phyloP scores from a whole-genome alignment of 2,888 invertebrate species.

The Lepeophtheirus nordmannii region DNA sequence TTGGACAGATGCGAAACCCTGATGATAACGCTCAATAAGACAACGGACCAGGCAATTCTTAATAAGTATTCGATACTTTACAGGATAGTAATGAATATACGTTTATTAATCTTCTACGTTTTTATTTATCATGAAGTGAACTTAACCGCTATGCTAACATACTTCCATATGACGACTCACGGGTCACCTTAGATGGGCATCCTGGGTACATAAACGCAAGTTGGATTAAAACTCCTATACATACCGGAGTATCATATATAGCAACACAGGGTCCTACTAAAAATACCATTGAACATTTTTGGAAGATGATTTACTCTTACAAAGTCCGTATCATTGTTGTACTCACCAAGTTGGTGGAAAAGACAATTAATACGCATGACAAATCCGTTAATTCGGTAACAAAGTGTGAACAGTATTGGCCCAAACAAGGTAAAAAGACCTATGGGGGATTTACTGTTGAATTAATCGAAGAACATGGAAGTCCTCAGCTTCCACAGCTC shows the following conservation, averaged over 20 bases:
- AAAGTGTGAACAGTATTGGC: background rate
- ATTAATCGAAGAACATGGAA: background rate
- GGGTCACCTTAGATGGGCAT: background rate
- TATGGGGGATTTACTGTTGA: background rate
- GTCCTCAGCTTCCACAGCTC: background rate
- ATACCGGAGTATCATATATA: background rate
- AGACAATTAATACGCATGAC: background rate
- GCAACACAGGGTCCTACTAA: background rate
- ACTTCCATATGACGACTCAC: background rate
- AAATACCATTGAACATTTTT: background rate
- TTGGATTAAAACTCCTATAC: background rate
- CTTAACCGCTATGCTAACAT: background rate
- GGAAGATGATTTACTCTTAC: background rate
- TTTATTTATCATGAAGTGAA: background rate
- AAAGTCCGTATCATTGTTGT: background rate
- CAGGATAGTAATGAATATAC: background rate
- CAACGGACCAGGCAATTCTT: background rate
- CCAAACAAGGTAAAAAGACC: background rate
- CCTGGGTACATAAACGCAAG: background rate
- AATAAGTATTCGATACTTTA: background rate
- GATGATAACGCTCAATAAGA: background rate
- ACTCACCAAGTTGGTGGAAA: background rate
- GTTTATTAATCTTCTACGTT: background rate
- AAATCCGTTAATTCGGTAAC: background rate
- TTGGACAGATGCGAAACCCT: background rate